These are phyloP conservation scores for Chanos chanos DNA, from an alignment of 2,797 vertebrate species.

Conservation along the genomic window DNA sequence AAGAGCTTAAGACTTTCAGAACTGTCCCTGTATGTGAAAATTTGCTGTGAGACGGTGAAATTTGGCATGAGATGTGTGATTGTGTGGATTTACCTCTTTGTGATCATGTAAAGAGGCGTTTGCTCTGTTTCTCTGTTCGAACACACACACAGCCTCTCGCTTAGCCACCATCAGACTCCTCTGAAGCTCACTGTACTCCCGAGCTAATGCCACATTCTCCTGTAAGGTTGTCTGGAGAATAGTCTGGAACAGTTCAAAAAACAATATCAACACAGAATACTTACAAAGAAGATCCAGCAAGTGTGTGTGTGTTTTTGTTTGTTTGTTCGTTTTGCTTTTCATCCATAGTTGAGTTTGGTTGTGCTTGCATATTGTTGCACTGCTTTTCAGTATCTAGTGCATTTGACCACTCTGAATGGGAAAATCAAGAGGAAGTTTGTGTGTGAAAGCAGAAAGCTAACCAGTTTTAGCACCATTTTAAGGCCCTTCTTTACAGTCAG, in stretches of 20 bases:
- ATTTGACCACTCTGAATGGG: too few species aligned
- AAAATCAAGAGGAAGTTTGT: too few species aligned
- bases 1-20: too few species aligned
- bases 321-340: too few species aligned
- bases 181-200: constrained; percentile 65
- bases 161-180: constrained; percentile 60
- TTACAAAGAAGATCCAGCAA: too few species aligned
- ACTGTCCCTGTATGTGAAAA: neutral
- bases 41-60: neutral
- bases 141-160: constrained; percentile 54
- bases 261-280: neutral
- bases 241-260: constrained; percentile 57
- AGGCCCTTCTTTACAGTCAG: too few species aligned
- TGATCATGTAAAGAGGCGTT: constrained; percentile 60
- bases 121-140: constrained; percentile 55
- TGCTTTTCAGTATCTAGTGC: too few species aligned
- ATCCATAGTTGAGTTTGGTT: too few species aligned
- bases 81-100: constrained; percentile 69
- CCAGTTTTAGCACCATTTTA: too few species aligned
- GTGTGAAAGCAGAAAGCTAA: too few species aligned
- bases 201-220: constrained; percentile 73
- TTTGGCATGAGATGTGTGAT: neutral
- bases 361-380: too few species aligned
- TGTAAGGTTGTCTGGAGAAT: constrained; percentile 53
- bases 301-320: too few species aligned